Evolutionary conservation across 2,113 vertebrate species (phyloP).

Genomic region (human): GRCh38 chr15:45145001-45145500

Average conservation of each 20-base stretch:
- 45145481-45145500: neutral
- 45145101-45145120: neutral
- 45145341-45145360: neutral
- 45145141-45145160: neutral
- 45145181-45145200: neutral
- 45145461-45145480: neutral
- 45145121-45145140: neutral
- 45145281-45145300: neutral
- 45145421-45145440: neutral
- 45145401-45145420: neutral
- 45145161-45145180: neutral
- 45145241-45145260: neutral
- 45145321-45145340: neutral
- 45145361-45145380: neutral
- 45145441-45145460: neutral
- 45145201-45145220: neutral
- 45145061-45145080: slow-evolving; percentile 92
- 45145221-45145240: neutral
- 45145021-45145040: slow-evolving; percentile 89
- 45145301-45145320: neutral
- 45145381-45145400: neutral
- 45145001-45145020: slow-evolving; percentile 87
- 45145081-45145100: slow-evolving; percentile 70
- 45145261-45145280: neutral
- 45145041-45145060: slow-evolving; percentile 91